Base-by-base conservation (phyloP, 2,113 vertebrate species). In the Semnopithecus entellus region DNA sequence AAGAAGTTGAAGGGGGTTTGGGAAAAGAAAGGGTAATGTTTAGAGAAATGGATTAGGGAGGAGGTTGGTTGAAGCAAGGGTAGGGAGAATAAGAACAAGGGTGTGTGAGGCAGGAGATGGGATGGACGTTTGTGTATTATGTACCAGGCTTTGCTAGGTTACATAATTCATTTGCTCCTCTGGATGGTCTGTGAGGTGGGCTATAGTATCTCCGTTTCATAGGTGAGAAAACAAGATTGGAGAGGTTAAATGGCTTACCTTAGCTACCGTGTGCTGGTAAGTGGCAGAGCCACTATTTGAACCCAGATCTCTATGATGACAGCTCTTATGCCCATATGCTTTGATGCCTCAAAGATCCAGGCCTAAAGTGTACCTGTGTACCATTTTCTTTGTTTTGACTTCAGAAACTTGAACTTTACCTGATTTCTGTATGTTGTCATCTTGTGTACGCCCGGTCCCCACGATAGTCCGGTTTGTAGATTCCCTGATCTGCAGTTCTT, bases 391-490 rank as follows among this genome's bases (percentile, higher is more conserved):
- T 94, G 70, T 93, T 95, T 91, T 92, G 70, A 45, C 61, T 68
- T 83, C 83, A 97, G 94, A 32, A 61, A 3, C 38, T 79, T 70
- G 61, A 32, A 40, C 52, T 35, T 38, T n/a, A 38, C 75, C 70
- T 59, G 97, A 2, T 2, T 35, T 43, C 88, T 79, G 83, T 70
- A 98, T 99, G 98, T 91, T 91, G 57, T 87, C 91, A 45, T 88
- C 75, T 1, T 48, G 43, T 27, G 12, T 92, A 1, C 94, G 1
- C 73, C 94, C 93, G 83, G 3, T 96, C 4, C 43, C 96, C 18
- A 35, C 55, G 0, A 40, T 38, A 45, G 35, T 81, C 75, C 91
- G 7, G 13, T 82, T 72, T 6, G 30, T 40, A 30, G 55, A 20
- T 0, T 92, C 94, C 2, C 7, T 10, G 86, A 25, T 91, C 87